Percentiles rank a stretch among this genome's conserved stretches.
Conservation (phyloP, 2,797 vertebrate genomes). For the Sebastes cheni region DNA sequence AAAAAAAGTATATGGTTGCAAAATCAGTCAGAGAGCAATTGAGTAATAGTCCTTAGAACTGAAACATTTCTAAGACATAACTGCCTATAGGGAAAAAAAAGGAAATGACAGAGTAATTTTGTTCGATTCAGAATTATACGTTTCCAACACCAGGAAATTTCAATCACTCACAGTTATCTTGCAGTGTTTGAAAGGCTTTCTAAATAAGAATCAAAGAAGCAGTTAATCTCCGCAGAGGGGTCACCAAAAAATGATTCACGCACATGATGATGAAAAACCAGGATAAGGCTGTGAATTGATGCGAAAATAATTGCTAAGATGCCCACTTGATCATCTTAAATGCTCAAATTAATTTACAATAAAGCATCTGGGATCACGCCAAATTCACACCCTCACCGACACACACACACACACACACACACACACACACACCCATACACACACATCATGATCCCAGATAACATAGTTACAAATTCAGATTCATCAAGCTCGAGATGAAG, state of each 20-base stretch:
- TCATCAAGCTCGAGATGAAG: neutral
- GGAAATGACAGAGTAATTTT: neutral
- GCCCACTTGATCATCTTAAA: neutral
- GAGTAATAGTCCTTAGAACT: neutral
- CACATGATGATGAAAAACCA: neutral
- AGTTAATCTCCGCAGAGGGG: neutral
- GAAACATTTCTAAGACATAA: neutral
- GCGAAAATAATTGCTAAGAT: neutral
- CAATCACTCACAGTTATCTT: neutral
- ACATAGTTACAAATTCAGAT: neutral
- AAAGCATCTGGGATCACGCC: neutral
- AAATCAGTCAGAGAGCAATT: neutral
- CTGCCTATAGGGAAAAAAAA: neutral
- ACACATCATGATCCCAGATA: neutral
- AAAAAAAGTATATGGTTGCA: neutral
- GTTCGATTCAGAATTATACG: neutral
- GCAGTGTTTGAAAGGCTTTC: neutral
- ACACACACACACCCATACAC: neutral
- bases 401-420: neutral
- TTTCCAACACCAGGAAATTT: neutral
- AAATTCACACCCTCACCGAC: neutral
- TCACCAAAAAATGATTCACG: neutral
- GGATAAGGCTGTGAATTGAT: neutral
- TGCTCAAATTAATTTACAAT: neutral
- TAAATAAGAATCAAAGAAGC: neutral